phyloP scores from a whole-genome alignment of 1,140 invertebrate species.

The Pantala flavescens region DNA sequence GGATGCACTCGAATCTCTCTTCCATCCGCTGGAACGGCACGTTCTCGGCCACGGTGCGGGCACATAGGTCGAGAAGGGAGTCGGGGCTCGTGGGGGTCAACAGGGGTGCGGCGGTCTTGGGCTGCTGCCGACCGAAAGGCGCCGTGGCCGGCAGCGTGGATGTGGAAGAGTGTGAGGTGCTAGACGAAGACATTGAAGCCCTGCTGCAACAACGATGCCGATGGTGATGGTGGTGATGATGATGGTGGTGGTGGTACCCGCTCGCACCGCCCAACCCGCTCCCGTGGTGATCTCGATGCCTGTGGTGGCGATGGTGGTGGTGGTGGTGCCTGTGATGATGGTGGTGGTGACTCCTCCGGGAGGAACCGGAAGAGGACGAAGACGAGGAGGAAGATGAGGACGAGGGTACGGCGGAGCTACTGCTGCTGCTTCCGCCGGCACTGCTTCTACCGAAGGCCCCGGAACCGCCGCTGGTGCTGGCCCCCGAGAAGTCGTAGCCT shows the following conservation, averaged over 20 bases:
- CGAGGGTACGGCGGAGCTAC: not conserved
- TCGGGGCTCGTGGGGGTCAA: conserved; percentile 36
- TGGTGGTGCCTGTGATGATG: not conserved
- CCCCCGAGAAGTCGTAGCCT: not conserved
- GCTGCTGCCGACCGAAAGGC: not conserved
- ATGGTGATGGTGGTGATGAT: not conserved
- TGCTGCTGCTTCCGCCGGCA: not conserved
- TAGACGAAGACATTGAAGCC: not conserved
- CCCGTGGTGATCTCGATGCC: not conserved
- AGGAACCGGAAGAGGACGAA: not conserved
- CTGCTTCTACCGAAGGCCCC: not conserved
- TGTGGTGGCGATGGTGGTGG: not conserved
- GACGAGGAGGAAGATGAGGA: not conserved
- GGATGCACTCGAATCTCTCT: conserved; percentile 73
- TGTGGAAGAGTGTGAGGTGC: not conserved
- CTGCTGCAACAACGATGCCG: not conserved
- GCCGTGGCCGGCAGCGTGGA: not conserved
- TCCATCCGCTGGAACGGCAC: conserved; percentile 79
- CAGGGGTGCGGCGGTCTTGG: not conserved
- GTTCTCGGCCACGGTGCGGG: conserved; percentile 70
- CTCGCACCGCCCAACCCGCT: not conserved
- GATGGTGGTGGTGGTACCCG: not conserved
- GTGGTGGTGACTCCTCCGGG: not conserved
- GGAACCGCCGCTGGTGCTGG: not conserved
- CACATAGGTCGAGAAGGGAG: conserved; percentile 67